These are phyloP conservation scores for Trichomycterus rosablanca DNA, from an alignment of 2,113 vertebrate species.

Conservation along the genomic window DNA sequence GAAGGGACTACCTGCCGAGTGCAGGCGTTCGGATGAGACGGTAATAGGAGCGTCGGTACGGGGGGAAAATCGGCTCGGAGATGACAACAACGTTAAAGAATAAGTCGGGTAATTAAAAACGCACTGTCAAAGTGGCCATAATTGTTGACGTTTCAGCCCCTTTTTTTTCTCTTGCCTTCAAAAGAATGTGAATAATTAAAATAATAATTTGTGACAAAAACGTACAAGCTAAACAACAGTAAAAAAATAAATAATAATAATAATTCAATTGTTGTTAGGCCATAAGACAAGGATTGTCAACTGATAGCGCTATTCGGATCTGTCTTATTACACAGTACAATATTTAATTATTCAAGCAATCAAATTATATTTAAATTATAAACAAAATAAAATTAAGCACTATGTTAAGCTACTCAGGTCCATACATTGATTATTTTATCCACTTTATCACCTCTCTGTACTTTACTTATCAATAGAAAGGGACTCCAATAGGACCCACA, in stretches of 20 bases:
- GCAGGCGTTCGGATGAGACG: slow-evolving; percentile 63
- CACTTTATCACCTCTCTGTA: too few species aligned
- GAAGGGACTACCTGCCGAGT: slow-evolving; percentile 63
- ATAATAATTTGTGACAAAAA: slow-evolving; percentile 9
- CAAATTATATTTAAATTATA: too few species aligned
- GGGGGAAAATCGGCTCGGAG: slow-evolving; percentile 56
- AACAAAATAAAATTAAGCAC: too few species aligned
- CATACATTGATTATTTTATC: too few species aligned
- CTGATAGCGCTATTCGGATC: too few species aligned
- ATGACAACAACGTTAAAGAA: slow-evolving; percentile 65
- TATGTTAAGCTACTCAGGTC: too few species aligned
- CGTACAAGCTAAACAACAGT: slow-evolving; percentile 5
- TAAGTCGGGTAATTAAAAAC: slow-evolving; percentile 68
- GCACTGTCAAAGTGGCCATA: slow-evolving; percentile 66
- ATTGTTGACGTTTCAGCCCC: slow-evolving; percentile 51
- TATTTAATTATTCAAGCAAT: too few species aligned
- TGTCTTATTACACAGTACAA: too few species aligned
- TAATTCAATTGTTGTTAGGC: slow-evolving; percentile 53
- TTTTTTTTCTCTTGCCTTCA: slow-evolving; percentile 4
- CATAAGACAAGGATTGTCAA: too few species aligned
- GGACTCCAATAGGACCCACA: too few species aligned
- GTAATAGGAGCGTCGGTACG: slow-evolving; percentile 65
- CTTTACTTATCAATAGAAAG: too few species aligned
- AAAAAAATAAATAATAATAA: slow-evolving; percentile 57
- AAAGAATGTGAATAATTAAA: slow-evolving; percentile 57